Conservation (phyloP, 2,113 vertebrate species). For the Sceloporus tristichus region DNA sequence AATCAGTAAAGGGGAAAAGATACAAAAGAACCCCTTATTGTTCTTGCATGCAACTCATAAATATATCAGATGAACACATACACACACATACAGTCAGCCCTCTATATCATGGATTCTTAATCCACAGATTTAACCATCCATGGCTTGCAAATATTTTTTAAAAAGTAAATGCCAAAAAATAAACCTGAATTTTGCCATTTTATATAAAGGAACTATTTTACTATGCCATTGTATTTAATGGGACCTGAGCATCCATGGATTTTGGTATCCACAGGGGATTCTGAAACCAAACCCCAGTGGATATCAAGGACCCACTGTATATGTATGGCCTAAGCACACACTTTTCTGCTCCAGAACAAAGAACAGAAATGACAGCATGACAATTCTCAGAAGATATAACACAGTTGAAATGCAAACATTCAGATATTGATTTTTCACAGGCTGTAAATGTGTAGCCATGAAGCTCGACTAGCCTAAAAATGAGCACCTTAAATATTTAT, state of each 20-base stretch:
- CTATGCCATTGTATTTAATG: no score
- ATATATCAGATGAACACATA: background rate
- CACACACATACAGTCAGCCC: background rate
- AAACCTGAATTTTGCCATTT: no score
- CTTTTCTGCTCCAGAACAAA: background rate
- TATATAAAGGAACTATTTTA: no score
- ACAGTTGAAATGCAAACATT: slow-evolving; percentile 27
- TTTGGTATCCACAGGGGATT: no score
- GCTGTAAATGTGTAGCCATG: background rate
- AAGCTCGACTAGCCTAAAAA: slow-evolving; percentile 35
- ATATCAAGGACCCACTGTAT: no score
- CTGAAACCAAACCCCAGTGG: no score
- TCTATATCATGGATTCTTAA: no score
- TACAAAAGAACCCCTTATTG: background rate
- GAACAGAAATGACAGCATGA: background rate
- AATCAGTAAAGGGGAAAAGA: no score
- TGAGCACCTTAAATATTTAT: slow-evolving; percentile 17
- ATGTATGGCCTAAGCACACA: background rate
- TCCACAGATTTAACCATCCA: no score
- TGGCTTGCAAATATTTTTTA: no score
- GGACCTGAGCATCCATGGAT: no score
- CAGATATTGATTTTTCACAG: slow-evolving; percentile 12
- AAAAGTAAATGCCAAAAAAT: no score
- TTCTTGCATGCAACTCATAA: background rate
- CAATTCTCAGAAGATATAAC: background rate